Percentiles rank a stretch among this genome's conserved stretches.
Evolutionary conservation across 2,797 vertebrate species (phyloP).

Genomic region (Tolypeutes matacus): DNA sequence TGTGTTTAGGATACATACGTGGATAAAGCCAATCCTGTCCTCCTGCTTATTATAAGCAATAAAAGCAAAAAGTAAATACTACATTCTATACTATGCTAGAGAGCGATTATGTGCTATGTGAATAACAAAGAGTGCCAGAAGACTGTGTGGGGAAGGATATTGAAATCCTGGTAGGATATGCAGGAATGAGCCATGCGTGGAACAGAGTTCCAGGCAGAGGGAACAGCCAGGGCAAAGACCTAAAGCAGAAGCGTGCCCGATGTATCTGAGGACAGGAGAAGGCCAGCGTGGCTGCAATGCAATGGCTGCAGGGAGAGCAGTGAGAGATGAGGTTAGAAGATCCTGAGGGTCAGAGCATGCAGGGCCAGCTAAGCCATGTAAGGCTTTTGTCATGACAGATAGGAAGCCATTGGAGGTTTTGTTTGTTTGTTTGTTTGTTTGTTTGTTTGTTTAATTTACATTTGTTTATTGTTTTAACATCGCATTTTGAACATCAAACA

Average conservation of each 20-base stretch:
- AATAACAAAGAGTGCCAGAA: background rate
- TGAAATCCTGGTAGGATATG: accelerated
- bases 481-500: too few species aligned
- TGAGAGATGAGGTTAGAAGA: background rate
- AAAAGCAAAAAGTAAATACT: background rate
- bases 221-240: background rate
- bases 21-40: background rate
- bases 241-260: background rate
- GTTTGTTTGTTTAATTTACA: too few species aligned
- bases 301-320: background rate
- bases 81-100: background rate
- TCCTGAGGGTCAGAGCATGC: background rate
- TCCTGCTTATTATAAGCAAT: background rate
- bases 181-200: background rate
- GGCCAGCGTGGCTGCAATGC: background rate
- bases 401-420: background rate
- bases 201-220: too few species aligned
- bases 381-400: background rate
- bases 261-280: background rate
- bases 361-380: background rate
- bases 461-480: too few species aligned
- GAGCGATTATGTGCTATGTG: background rate
- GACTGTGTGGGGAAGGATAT: background rate
- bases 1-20: background rate
- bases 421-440: too few species aligned